Conservation (phyloP, 23 tunicate genomes). For the Diplosoma virens region DNA sequence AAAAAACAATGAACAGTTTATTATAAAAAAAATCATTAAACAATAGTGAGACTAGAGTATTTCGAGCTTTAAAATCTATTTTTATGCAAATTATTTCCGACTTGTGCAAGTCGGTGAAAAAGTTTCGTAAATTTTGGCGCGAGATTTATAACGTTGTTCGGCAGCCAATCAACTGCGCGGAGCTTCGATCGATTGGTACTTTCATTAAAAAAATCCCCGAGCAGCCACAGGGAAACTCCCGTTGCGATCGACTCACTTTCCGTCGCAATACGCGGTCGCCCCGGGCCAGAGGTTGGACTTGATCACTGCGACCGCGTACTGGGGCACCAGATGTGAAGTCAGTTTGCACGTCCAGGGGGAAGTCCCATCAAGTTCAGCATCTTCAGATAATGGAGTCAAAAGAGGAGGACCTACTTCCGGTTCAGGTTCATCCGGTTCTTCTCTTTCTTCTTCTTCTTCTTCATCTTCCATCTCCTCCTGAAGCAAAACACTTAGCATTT, state of each 20-base stretch:
- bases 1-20: too few species aligned
- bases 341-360: slow-evolving; percentile 90
- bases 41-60: too few species aligned
- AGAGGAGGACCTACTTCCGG: slow-evolving; percentile 97
- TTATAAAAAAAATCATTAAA: too few species aligned
- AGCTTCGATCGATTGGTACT: too few species aligned
- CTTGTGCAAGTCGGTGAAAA: too few species aligned
- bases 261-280: slow-evolving; percentile 81
- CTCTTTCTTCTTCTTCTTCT: slow-evolving; percentile 96
- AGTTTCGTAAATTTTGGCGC: too few species aligned
- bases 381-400: slow-evolving; percentile 92
- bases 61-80: too few species aligned
- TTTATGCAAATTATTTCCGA: too few species aligned
- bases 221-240: too few species aligned
- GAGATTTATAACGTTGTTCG: too few species aligned
- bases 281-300: slow-evolving; percentile 99
- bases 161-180: too few species aligned
- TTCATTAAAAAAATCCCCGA: too few species aligned
- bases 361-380: slow-evolving; percentile 83
- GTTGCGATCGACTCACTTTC: slow-evolving; percentile 85
- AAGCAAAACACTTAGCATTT: neutral
- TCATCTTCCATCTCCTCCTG: slow-evolving; percentile 93
- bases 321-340: slow-evolving; percentile 84
- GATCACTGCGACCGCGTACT: slow-evolving; percentile 82
- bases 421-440: slow-evolving; percentile 94